Evolutionary conservation across 2,888 invertebrate genomes (phyloP).

Genomic region (Tetheella fluctuosa): DNA sequence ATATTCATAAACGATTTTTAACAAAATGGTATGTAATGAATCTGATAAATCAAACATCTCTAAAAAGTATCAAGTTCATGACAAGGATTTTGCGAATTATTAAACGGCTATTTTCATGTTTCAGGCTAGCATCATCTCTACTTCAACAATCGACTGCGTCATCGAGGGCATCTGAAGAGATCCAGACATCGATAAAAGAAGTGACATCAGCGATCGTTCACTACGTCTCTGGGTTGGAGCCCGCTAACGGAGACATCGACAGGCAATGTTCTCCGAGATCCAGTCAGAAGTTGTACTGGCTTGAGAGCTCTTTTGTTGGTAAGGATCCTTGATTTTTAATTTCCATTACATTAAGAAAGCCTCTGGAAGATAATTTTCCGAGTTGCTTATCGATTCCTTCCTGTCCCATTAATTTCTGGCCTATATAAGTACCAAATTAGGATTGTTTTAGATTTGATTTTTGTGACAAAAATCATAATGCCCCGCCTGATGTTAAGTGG

Average conservation of each 20-base stretch:
- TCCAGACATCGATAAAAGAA: slow-evolving; percentile 94
- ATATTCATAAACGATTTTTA: too few species aligned
- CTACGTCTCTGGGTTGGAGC: slow-evolving; percentile 90
- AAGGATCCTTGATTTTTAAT: slow-evolving; percentile 30
- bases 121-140: slow-evolving; percentile 87
- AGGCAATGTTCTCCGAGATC: slow-evolving; percentile 83
- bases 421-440: too few species aligned
- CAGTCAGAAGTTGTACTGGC: slow-evolving; percentile 92
- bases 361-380: too few species aligned
- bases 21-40: background rate
- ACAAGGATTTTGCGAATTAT: background rate
- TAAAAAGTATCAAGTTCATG: too few species aligned
- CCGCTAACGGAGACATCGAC: slow-evolving; percentile 83
- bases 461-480: too few species aligned
- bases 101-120: background rate
- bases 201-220: slow-evolving; percentile 97
- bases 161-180: slow-evolving; percentile 85
- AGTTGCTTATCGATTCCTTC: too few species aligned
- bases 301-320: slow-evolving; percentile 93
- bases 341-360: background rate
- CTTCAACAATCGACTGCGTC: slow-evolving; percentile 77
- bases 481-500: too few species aligned
- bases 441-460: too few species aligned
- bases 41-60: too few species aligned
- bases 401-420: too few species aligned